Base-by-base conservation (phyloP, 92 coral and sea anemone genomes). In the Bergia puertoricense region DNA sequence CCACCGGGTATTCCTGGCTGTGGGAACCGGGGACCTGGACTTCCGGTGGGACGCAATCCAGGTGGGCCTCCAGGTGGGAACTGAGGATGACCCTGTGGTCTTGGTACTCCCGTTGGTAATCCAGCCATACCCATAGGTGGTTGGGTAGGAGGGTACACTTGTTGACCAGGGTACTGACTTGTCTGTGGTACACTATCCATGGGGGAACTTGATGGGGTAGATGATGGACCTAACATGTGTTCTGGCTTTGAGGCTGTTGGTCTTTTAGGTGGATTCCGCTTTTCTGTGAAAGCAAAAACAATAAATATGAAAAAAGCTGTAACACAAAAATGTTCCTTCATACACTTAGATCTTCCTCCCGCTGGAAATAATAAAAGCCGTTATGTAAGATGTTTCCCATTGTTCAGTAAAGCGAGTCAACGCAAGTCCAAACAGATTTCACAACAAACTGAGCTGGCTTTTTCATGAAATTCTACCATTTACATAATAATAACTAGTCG, bases 241-340 rank as follows among this genome's bases (percentile, higher is more conserved):
- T 82, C 93, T 67, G 98, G 97, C 74, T 94, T 96, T 50, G 90
- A 86, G 18, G 95, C 93, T 48, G 91, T 77, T 1, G 97, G 96
- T 79, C 95, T 91, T 71, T 82, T 87, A 11, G 91, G 91, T 78
- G 95, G 93, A 74, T 90, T 91, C 80, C 93, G 50, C 80, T 91
- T 89, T 42, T 88, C 96, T 93, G 87, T 11, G 84, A 73, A 41
- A 73, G 65, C 22, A 77, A 76, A 20, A 46, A 8, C 0, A 1
- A 7, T 5, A 80, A 67, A 75, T n/a, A 3, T 56, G 54, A 38
- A 36, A 51, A 38, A 18, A 41, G 0, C n/a, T 18, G 48, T 30
- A 4, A 71, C 44, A 76, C 13, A 77, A 40, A n/a, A 56, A 76
- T 30, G 39, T 14, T 62, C 40, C 18, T 2, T 2, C 30, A 62